Base-by-base conservation (phyloP, 2,888 invertebrate genomes). In the Campoplex capitator region DNA sequence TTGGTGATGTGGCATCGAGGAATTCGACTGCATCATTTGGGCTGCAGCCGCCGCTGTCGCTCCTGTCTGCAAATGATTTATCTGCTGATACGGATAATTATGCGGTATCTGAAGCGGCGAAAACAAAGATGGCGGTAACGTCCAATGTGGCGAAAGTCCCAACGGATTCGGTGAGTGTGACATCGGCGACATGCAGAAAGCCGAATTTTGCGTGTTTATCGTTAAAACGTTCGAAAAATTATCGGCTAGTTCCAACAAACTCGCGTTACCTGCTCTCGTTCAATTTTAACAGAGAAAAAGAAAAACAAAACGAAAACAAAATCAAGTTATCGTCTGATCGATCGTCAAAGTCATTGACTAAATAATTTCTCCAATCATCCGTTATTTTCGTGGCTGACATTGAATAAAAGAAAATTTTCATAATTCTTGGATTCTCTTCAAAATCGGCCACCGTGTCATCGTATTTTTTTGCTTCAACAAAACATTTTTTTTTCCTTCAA, bases 21-120 rank as follows among this genome's bases (percentile, higher is more conserved):
- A 90, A 78, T 91, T 91, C 16, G 76, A 45, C 78, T 93, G 93
- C 89, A 93, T 89, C 90, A 92, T 89, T 48, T 94, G 94, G 45
- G 93, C 23, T 23, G 23, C 23, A 0, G 23, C 23, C 23, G 23
- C 23, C 23, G 23, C 93, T 75, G 13, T 3, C 6, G 16, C 32
- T 16, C 93, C 92, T n/a, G 93, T 91, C 83, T 94, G 77, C 89
- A 94, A 77, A 45, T 94, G 93, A 83, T 91, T 94, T 3, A 94
- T 80, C 48, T 93, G 92, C 35, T 93, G 91, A 75, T 92, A 93
- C 0, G 92, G 90, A 56, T 91, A 91, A 8, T 92, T 83, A 51
- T 92, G 91, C 51, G 92, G 92, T 56, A 89, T 85, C 38, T 92
- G 90, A 18, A 93, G 81, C 6, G 93, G 91, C 3, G 94, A 93